phyloP scores from a whole-genome alignment of 2,797 vertebrate genomes.

The Enteromius viviparus region DNA sequence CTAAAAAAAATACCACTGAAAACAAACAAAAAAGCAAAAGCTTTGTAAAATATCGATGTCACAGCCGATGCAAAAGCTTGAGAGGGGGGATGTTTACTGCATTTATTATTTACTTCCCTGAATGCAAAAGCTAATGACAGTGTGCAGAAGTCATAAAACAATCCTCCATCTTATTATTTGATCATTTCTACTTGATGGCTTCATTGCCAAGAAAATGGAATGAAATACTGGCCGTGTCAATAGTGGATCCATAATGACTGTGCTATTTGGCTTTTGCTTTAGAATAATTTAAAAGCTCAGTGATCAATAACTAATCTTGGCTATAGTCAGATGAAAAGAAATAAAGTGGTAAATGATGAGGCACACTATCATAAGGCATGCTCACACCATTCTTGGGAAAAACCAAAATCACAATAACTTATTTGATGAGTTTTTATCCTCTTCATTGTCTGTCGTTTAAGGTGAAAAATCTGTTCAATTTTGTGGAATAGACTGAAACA shows the following conservation, averaged over 20 bases:
- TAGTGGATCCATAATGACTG: conserved; percentile 77
- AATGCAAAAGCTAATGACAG: conserved; percentile 72
- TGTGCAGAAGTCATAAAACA: conserved; percentile 73
- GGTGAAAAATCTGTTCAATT: not conserved
- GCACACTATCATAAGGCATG: conserved; percentile 23
- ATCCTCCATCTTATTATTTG: conserved; percentile 73
- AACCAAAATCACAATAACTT: conserved; percentile 12
- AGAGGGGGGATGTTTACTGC: conserved; percentile 57
- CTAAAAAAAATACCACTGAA: not conserved
- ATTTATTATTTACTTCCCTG: conserved; percentile 68
- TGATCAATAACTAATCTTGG: conserved; percentile 85
- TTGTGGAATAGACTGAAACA: not conserved
- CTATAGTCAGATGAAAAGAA: conserved; percentile 75
- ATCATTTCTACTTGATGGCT: conserved; percentile 70
- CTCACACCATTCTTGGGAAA: conserved; percentile 18
- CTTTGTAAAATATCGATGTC: not conserved
- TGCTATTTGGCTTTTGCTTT: conserved; percentile 80
- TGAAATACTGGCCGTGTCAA: conserved; percentile 75
- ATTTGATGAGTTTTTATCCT: not conserved
- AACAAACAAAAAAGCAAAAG: not conserved
- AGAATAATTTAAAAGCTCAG: conserved; percentile 79
- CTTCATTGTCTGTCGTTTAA: not conserved
- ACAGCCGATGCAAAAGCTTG: conserved; percentile 55
- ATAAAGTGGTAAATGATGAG: conserved; percentile 81
- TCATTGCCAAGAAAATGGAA: conserved; percentile 69